Evolutionary conservation across 2,797 vertebrate genomes (phyloP), one percentile per base, ranked within the genome.

Genomic region (Trachurus trachurus): DNA sequence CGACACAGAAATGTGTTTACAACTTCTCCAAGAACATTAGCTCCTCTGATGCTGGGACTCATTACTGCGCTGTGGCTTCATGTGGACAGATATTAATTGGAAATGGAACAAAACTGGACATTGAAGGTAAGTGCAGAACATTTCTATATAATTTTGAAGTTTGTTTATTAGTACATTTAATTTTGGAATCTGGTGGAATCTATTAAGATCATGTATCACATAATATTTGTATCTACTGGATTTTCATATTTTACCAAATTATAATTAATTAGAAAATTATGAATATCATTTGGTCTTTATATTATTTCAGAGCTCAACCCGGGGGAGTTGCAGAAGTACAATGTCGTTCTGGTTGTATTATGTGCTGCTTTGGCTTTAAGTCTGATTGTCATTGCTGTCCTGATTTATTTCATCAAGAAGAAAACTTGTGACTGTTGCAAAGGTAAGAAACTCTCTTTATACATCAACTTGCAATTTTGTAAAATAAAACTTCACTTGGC

Each of bases 1-100:
- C 61, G 31, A 8, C 50, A 1, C 76, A 47, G n/a, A 87, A 57
- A 73, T 91, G 90, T 82, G 15, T 78, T 66, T 78, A 78, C 77
- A 87, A 34, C 19, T 78, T 90, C 66, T 68, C 67, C 1, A 83
- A 12, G 59, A 66, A 52, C 42, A 4, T 65, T 12, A 65, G 10
- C 29, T 65, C 63, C 29, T 50, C 63, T 65, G 63, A 65, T 65
- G 5, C 6, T 65, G 45, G 29, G 45, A 65, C 44, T 26, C 26
- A 26, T 26, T 26, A 26, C 26, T 26, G 0, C 8, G 0, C 1
- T 17, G 6, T 26, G 26, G 26, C 26, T 3, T 26, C 26, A 26
- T 26, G 26, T 26, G 26, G 26, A 26, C 26, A 26, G 26, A 26
- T 26, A 26, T 26, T 26, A 26, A 26, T 26, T 26, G 26, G 26